Evolutionary conservation across 2,113 vertebrate genomes (phyloP).

Genomic region (Notothenia rossii): DNA sequence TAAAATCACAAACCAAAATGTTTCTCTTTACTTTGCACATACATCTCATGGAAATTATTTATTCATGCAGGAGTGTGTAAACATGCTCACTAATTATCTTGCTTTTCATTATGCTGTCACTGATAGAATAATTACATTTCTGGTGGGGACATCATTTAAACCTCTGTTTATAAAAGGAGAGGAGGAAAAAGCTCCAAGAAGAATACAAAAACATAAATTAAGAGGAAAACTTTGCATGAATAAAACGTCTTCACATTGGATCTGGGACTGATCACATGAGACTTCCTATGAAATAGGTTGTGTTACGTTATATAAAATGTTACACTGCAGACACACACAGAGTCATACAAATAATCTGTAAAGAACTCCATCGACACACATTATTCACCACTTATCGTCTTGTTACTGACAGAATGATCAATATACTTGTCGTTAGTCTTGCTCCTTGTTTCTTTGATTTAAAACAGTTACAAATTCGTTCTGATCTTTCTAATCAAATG

Average conservation of each 20-base stretch:
- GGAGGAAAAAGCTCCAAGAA: neutral
- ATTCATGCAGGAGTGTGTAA: constrained; percentile 3
- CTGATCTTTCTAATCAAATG: neutral
- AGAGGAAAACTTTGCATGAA: neutral
- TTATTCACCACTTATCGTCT: neutral
- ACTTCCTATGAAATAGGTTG: neutral
- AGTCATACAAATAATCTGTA: neutral
- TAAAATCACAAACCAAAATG: neutral
- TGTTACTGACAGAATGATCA: neutral
- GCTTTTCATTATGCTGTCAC: constrained; percentile 44
- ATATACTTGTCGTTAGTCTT: neutral
- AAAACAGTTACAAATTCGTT: neutral
- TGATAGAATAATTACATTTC: constrained; percentile 42
- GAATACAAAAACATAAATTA: neutral
- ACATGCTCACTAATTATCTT: constrained; percentile 12
- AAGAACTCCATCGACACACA: neutral
- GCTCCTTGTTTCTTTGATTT: neutral
- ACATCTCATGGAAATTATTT: neutral
- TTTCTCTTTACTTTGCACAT: neutral
- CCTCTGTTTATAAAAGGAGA: neutral
- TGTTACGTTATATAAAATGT: neutral
- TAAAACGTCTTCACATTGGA: neutral
- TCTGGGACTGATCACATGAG: neutral
- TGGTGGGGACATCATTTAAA: neutral
- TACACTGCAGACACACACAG: neutral